Conservation (phyloP, 2,797 vertebrate species). For the Sebastes miniatus region DNA sequence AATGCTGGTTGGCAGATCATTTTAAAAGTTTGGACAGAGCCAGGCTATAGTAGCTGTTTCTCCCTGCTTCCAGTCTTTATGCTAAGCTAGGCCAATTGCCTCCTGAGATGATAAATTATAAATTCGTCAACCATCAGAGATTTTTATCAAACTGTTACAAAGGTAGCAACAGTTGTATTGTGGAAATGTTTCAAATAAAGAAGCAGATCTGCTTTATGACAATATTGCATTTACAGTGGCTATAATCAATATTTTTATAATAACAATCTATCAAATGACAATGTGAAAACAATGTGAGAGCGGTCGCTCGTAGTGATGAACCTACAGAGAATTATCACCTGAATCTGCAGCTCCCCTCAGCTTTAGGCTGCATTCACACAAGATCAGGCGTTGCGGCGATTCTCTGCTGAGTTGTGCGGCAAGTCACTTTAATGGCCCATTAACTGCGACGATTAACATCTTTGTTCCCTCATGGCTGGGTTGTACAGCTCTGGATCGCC, state of each 20-base stretch:
- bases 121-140: not conserved
- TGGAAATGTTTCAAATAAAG: not conserved
- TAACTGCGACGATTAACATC: no score
- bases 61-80: not conserved
- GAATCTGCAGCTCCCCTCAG: no score
- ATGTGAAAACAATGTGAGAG: not conserved
- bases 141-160: not conserved
- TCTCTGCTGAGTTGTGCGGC: no score
- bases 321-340: no score
- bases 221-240: not conserved
- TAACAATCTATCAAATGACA: not conserved
- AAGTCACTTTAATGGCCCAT: no score
- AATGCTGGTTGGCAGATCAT: not conserved
- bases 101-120: not conserved
- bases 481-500: no score
- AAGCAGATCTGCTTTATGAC: not conserved
- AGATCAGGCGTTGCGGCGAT: no score
- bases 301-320: not conserved
- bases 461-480: no score
- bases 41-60: no score
- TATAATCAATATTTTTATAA: not conserved
- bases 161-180: not conserved
- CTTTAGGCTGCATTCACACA: no score
- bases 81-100: not conserved
- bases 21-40: not conserved